These are phyloP conservation scores for Neosilurus hyrtlii DNA, from an alignment of 2,797 vertebrate species.

Conservation along the genomic window DNA sequence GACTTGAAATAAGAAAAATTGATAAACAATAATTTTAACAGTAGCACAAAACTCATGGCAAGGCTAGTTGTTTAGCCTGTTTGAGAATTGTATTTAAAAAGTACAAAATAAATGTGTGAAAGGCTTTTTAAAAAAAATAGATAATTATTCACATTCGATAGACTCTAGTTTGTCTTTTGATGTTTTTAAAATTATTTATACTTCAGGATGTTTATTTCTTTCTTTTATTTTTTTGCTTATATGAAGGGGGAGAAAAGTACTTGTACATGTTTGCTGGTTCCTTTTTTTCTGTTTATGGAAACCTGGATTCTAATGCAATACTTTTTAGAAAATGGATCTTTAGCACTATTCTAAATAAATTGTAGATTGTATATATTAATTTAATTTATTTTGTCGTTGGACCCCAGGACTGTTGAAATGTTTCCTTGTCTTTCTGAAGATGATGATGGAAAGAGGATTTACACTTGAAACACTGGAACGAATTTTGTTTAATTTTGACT, in stretches of 20 bases:
- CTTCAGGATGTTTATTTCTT: neutral
- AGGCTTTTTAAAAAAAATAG: neutral
- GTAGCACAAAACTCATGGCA: neutral
- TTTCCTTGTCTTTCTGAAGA: slow-evolving; percentile 42
- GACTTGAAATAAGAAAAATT: neutral
- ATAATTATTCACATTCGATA: neutral
- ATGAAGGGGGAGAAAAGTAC: neutral
- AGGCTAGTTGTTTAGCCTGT: neutral
- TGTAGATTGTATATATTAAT: slow-evolving; percentile 30
- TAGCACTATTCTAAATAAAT: slow-evolving; percentile 76
- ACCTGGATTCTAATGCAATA: slow-evolving; percentile 59
- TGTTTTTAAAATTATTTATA: slow-evolving; percentile 13
- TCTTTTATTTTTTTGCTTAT: neutral
- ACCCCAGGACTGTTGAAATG: slow-evolving; percentile 67
- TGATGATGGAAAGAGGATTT: slow-evolving; percentile 32
- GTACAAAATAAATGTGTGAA: neutral
- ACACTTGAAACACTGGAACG: slow-evolving; percentile 71
- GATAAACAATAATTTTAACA: neutral
- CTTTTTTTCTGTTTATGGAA: slow-evolving; percentile 39
- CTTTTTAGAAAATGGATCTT: slow-evolving; percentile 42
- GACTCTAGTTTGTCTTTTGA: slow-evolving; percentile 16
- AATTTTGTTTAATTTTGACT: slow-evolving; percentile 68
- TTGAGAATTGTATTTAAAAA: neutral
- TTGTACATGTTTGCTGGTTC: slow-evolving; percentile 50
- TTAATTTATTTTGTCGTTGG: slow-evolving; percentile 21